Base-by-base conservation (phyloP, 2,113 vertebrate species). In the Sceloporus undulatus region DNA sequence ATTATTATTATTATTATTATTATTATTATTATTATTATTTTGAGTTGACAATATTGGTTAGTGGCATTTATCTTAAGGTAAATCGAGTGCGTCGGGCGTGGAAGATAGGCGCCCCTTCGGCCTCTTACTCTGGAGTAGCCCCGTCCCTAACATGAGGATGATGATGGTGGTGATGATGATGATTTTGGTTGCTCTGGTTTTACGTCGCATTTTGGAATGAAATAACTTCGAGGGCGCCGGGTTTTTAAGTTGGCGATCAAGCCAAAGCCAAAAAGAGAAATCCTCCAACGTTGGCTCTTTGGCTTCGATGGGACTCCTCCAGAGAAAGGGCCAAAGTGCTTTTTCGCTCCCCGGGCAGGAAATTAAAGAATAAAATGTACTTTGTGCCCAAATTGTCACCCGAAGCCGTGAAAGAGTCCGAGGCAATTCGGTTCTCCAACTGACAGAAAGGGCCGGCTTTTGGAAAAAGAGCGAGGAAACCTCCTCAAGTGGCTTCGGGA, bases 221-320 rank as follows among this genome's bases (percentile, higher is more conserved):
- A 25, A 65, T 82, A 52, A 4, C 3, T 19, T 11, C 23, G 19
- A 54, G 66, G 27, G 19, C 13, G 52, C 54, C 25, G 52, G 8
- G 25, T 75, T 34, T 34, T 34, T 34, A 34, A 34, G 34, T 34
- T 18, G 80, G 65, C 40, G 29, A 54, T 54, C 52, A 62, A 74
- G 34, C 78, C 48, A 5, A 42, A 48, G 29, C 8, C 73, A 52
- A 54, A 42, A n/a, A 27, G 40, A 82, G 19, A 65, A 76, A 77
- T 83, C 56, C 40, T 21, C 62, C 21, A 66, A 82, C 38, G 27
- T 34, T 3, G n/a, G 23, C 27, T 42, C 54, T n/a, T 70, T 84
- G 81, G 5, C 74, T 83, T 84, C 74, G 42, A 82, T 82, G 79
- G 79, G 80, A 66, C 86, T 88, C 66, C 74, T 82, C 21, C 80